Percentiles rank a stretch among this genome's conserved stretches.
These are phyloP conservation scores for Microdon myrmicae DNA, from an alignment of 2,888 invertebrate genomes.

Conservation along the genomic window DNA sequence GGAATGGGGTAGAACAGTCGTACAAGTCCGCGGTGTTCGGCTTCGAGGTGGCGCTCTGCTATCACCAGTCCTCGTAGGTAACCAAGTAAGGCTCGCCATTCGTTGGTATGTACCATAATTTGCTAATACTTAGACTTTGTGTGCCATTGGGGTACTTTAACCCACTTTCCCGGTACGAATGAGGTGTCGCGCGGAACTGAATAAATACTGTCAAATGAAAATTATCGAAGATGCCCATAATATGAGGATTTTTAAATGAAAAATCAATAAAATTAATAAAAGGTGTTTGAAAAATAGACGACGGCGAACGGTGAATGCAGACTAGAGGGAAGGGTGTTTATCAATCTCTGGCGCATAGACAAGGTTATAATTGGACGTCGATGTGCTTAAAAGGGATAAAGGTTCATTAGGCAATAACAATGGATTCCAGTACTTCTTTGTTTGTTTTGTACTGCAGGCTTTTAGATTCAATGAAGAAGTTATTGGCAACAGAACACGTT, in stretches of 20 bases:
- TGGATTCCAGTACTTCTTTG: too few species aligned
- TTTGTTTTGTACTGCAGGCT: too few species aligned
- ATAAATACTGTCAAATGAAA: constrained; percentile 26
- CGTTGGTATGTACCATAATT: constrained; percentile 21
- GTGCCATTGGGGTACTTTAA: constrained; percentile 39
- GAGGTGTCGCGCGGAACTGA: constrained; percentile 9
- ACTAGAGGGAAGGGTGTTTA: too few species aligned
- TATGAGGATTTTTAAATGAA: constrained; percentile 24
- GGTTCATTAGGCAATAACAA: too few species aligned
- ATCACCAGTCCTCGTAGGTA: too few species aligned
- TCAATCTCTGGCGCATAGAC: too few species aligned
- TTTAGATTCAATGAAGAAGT: too few species aligned
- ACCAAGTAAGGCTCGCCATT: not conserved
- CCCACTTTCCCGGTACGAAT: constrained; percentile 27
- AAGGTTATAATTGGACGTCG: too few species aligned
- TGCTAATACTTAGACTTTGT: constrained; percentile 24
- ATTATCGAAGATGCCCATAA: constrained; percentile 36
- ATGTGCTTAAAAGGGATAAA: too few species aligned
- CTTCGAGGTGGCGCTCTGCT: too few species aligned
- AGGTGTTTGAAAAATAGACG: constrained; percentile 2
- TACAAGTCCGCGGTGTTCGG: not conserved
- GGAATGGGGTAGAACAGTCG: constrained; percentile 3
- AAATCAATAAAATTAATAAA: constrained; percentile 38
- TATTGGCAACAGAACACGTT: too few species aligned
- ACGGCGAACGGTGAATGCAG: too few species aligned